phyloP scores from a whole-genome alignment of 35 echinoderm and acorn worm species.

The Strongylocentrotus purpuratus region DNA sequence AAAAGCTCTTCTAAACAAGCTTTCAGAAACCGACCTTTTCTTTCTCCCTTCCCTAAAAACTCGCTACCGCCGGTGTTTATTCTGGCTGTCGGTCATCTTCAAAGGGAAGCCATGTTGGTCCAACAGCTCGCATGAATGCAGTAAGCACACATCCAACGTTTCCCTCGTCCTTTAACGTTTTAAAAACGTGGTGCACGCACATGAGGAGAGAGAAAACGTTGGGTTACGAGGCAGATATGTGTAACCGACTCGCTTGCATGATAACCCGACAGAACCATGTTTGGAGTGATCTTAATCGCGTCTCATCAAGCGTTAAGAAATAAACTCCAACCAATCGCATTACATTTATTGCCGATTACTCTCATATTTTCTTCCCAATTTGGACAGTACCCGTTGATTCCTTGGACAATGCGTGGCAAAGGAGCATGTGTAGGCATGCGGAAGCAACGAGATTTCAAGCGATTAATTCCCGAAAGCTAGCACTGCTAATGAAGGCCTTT shows the following conservation, averaged over 20 bases:
- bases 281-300: background rate
- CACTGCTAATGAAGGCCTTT: constrained; percentile 34
- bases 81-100: background rate
- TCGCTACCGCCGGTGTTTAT: constrained; percentile 29
- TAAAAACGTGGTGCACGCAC: background rate
- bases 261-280: background rate
- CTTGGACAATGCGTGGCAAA: background rate
- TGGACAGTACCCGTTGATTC: background rate
- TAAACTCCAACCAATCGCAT: constrained; percentile 17
- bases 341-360: constrained; percentile 42
- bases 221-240: background rate
- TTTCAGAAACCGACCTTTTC: background rate
- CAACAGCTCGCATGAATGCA: constrained; percentile 24
- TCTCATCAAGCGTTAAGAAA: constrained; percentile 7
- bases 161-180: background rate
- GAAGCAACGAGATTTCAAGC: constrained; percentile 17
- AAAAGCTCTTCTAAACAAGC: background rate
- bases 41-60: background rate
- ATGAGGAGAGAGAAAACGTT: background rate
- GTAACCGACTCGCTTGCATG: background rate
- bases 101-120: background rate
- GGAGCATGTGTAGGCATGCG: background rate
- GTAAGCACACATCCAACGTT: background rate
- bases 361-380: constrained; percentile 31
- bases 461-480: constrained; percentile 40